phyloP scores from a whole-genome alignment of 2,888 invertebrate genomes.

The Drosophila maculinotata region DNA sequence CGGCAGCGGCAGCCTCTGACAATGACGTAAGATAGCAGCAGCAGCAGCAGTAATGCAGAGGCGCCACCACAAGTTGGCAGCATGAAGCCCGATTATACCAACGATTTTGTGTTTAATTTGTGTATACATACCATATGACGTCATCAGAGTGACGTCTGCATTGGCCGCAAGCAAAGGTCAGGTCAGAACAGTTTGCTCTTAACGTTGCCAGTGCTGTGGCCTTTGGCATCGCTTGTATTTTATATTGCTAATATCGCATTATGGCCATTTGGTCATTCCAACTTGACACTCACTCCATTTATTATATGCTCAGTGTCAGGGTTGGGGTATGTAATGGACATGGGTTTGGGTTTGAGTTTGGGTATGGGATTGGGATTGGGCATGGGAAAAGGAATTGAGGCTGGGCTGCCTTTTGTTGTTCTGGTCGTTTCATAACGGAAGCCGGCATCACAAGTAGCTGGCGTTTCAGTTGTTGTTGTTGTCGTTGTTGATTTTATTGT shows the following conservation, averaged over 20 bases:
- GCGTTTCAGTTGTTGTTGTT: constrained; percentile 7
- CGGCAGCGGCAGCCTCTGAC: constrained; percentile 19
- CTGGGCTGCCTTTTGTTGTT: constrained; percentile 35
- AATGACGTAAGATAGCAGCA: constrained; percentile 59
- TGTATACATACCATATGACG: constrained; percentile 62
- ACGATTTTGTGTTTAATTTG: constrained; percentile 1
- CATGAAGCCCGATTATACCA: constrained; percentile 35
- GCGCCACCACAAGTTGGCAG: constrained; percentile 21
- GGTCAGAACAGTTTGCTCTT: constrained; percentile 14
- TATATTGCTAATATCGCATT: constrained; percentile 49
- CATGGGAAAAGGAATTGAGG: constrained; percentile 3
- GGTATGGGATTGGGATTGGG: too few relatives aligned
- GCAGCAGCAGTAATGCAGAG: constrained; percentile 7
- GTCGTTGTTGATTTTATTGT: constrained; percentile 24
- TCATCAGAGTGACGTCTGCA: constrained; percentile 60
- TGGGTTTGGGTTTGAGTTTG: constrained; percentile 4
- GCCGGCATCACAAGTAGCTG: constrained; percentile 39
- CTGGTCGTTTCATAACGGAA: constrained; percentile 64
- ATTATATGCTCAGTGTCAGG: constrained; percentile 13
- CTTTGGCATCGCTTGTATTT: constrained; percentile 49
- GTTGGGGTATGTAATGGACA: not conserved
- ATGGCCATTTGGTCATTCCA: constrained; percentile 46
- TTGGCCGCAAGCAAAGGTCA: constrained; percentile 59
- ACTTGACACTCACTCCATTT: constrained; percentile 40
- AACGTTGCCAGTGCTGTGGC: constrained; percentile 36